Percentiles rank a stretch among this genome's conserved stretches.
These are phyloP conservation scores for Idaea dimidiata DNA, from an alignment of 2,888 invertebrate species.

Conservation along the genomic window DNA sequence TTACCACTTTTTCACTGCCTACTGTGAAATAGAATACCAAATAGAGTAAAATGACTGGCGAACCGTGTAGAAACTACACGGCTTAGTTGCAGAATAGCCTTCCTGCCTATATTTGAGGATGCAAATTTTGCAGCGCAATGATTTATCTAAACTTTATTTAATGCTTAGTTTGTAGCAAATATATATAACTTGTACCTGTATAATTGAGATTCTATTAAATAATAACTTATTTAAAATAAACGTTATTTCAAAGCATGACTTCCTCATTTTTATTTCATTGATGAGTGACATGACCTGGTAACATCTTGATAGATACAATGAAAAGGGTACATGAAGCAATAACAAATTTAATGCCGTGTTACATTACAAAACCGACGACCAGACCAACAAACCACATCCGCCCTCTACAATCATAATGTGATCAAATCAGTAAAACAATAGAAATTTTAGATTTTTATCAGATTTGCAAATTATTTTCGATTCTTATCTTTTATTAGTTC, in stretches of 20 bases:
- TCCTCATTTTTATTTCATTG: neutral
- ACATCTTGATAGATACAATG: neutral
- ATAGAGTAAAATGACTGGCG: no score
- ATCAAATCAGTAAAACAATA: neutral
- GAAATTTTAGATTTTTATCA: neutral
- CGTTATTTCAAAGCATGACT: constrained; percentile 8
- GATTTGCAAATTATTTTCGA: neutral
- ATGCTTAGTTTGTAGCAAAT: neutral
- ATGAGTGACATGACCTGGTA: neutral
- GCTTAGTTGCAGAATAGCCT: no score
- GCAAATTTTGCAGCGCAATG: neutral
- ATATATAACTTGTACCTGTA: neutral
- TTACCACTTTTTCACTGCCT: no score
- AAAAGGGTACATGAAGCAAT: constrained; percentile 2
- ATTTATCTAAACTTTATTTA: neutral
- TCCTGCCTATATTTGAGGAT: no score
- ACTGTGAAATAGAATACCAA: no score
- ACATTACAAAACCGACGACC: neutral
- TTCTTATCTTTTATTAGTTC: neutral
- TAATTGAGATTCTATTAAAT: neutral
- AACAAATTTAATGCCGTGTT: neutral
- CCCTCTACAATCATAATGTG: neutral
- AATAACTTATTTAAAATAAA: constrained; percentile 9
- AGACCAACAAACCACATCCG: neutral
- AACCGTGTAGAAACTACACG: no score